These are phyloP conservation scores for Clarias macrocephalus DNA, from an alignment of 2,113 vertebrate genomes.

Conservation along the genomic window DNA sequence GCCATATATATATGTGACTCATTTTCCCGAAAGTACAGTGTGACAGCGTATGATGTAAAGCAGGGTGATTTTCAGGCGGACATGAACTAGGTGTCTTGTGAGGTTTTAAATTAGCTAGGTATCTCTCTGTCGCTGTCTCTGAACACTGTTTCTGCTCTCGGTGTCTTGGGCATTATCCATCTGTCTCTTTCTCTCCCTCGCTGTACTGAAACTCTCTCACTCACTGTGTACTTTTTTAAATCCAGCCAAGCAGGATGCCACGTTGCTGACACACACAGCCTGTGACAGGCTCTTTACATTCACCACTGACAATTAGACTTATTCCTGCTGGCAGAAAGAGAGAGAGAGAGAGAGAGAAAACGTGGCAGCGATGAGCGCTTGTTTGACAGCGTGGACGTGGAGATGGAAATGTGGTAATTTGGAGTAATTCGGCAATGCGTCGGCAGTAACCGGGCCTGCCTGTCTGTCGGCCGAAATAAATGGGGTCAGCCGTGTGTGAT, in stretches of 20 bases:
- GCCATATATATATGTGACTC: not conserved
- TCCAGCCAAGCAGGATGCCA: conserved; percentile 59
- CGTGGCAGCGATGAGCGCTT: conserved; percentile 65
- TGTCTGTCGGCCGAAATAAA: conserved; percentile 79
- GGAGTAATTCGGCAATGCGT: conserved; percentile 79
- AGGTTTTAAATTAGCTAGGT: conserved; percentile 43
- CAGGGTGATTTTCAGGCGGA: not conserved
- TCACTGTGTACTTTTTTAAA: conserved; percentile 61
- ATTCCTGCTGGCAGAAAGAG: conserved; percentile 62
- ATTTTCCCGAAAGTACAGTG: not conserved
- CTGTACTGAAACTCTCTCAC: conserved; percentile 30
- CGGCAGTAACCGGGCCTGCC: conserved; percentile 72
- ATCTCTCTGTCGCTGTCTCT: conserved; percentile 18
- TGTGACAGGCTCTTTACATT: conserved; percentile 76
- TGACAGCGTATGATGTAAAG: conserved; percentile 19
- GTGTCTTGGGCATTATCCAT: conserved; percentile 38
- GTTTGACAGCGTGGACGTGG: conserved; percentile 75
- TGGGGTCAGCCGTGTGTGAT: conserved; percentile 80
- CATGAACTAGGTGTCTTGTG: conserved; percentile 20
- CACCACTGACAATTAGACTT: conserved; percentile 77
- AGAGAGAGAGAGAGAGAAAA: conserved; percentile 53
- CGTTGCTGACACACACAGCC: conserved; percentile 67
- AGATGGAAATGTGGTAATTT: conserved; percentile 82
- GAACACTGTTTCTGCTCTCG: conserved; percentile 9
- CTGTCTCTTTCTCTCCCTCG: conserved; percentile 34